Percentiles rank a stretch among this genome's conserved stretches.
Conservation (phyloP, 37 sponge, comb jelly and placozoan species). For the Dysidea cf. avara region DNA sequence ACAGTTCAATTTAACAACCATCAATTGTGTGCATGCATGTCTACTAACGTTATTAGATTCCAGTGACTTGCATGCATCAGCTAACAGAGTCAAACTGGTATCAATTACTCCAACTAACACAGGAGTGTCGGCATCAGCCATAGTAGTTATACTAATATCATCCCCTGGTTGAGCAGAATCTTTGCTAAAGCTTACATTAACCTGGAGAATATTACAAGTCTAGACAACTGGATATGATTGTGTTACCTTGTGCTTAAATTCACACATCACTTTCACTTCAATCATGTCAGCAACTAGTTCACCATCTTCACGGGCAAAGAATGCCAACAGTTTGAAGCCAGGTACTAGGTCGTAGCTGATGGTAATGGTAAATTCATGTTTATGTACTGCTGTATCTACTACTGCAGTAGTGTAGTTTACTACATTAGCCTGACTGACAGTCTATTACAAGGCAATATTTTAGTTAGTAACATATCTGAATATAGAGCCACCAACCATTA, state of each 20-base stretch:
- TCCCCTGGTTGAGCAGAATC: constrained; percentile 12
- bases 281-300: constrained; percentile 56
- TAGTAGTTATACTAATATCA: constrained; percentile 16
- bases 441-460: not conserved
- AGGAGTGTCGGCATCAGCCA: constrained; percentile 34
- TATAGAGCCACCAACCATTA: constrained; percentile 24
- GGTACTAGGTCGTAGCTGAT: constrained; percentile 15
- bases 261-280: constrained; percentile 23
- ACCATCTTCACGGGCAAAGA: constrained; percentile 62
- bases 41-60: constrained; percentile 22
- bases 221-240: not conserved
- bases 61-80: constrained; percentile 55
- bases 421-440: not conserved
- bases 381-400: too few relatives aligned
- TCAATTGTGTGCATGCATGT: too few relatives aligned
- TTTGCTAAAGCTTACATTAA: constrained; percentile 8
- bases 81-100: constrained; percentile 56
- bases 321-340: constrained; percentile 35
- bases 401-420: not conserved
- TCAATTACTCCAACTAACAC: constrained; percentile 49
- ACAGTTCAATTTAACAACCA: too few relatives aligned
- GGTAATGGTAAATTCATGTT: not conserved
- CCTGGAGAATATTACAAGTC: constrained; percentile 5
- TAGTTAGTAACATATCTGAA: too few relatives aligned
- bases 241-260: not conserved